phyloP scores from a whole-genome alignment of 2,888 invertebrate species.

The Cephonodes hylas region DNA sequence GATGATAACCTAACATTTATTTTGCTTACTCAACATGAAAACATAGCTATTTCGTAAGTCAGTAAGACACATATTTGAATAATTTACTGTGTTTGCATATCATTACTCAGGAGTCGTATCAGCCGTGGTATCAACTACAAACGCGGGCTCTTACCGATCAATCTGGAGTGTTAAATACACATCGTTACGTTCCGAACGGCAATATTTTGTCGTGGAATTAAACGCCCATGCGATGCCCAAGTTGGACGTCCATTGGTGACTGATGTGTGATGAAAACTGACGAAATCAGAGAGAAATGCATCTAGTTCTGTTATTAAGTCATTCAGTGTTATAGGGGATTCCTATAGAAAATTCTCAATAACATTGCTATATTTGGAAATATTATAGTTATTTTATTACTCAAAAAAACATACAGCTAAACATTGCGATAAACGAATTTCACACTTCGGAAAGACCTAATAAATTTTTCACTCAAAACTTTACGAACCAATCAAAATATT shows the following conservation, averaged over 20 bases:
- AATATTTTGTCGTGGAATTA: not conserved
- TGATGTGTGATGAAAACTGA: too few relatives aligned
- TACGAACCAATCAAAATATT: too few relatives aligned
- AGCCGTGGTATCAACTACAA: not conserved
- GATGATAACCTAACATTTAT: not conserved
- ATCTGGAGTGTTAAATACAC: not conserved
- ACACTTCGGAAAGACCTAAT: too few relatives aligned
- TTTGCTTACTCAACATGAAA: not conserved
- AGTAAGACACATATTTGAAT: conserved; percentile 24
- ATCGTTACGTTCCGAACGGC: not conserved
- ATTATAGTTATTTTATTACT: too few relatives aligned
- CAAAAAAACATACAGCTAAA: too few relatives aligned
- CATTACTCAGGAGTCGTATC: conserved; percentile 21
- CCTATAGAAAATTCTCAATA: too few relatives aligned
- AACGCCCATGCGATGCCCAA: not conserved
- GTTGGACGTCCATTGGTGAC: not conserved
- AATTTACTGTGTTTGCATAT: conserved; percentile 30
- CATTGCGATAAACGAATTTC: too few relatives aligned
- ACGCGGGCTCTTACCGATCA: not conserved
- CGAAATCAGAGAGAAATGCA: too few relatives aligned
- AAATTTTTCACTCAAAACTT: too few relatives aligned
- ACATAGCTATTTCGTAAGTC: not conserved
- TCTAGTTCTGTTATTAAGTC: too few relatives aligned
- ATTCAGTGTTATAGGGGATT: too few relatives aligned
- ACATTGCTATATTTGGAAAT: too few relatives aligned